Base-by-base conservation (phyloP, 2,888 invertebrate genomes). In the Eucera pruinosa region DNA sequence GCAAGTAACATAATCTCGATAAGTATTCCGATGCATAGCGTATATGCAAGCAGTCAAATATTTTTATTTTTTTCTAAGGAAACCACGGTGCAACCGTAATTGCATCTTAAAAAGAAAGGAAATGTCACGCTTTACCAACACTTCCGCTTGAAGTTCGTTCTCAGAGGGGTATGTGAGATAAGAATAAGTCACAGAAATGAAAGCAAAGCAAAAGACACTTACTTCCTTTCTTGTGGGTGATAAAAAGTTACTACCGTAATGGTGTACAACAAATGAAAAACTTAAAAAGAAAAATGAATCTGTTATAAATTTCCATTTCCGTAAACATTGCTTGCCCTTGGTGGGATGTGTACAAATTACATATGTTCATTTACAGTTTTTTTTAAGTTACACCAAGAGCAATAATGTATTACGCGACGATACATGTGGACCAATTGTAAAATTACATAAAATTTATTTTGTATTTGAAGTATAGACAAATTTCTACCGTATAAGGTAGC, bases 71-170 rank as follows among this genome's bases (percentile, higher is more conserved):
- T n/a, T n/a, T n/a, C n/a, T n/a, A n/a, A n/a, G n/a, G n/a, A n/a
- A n/a, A n/a, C n/a, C n/a, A n/a, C n/a, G n/a, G n/a, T n/a, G 36
- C 36, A 36, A 36, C 9, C 36, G 36, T 5, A 72, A 64, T 69
- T 75, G 43, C 64, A 75, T 82, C 57, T 47, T 15, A 30, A 36
- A 39, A 57, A 41, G 47, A 45, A 52, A 69, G 60, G 57, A 11
- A 41, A 67, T 47, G 55, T 58, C 69, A 64, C 54, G 77, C 66
- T 74, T 77, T 69, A 58, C 13, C 36, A n/a, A 50, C 9, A 48
- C 43, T 52, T 57, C 13, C 43, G 18, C 54, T 60, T 20, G 11
- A 15, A 30, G 27, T 25, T 58, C 15, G 23, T 33, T 43, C 54
- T 25, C 5, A 11, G 4, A n/a, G 15, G 15, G 33, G 13, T 18